Evolutionary conservation across 2,888 invertebrate species (phyloP).

Genomic region (Rhopalosiphum nymphaeae): DNA sequence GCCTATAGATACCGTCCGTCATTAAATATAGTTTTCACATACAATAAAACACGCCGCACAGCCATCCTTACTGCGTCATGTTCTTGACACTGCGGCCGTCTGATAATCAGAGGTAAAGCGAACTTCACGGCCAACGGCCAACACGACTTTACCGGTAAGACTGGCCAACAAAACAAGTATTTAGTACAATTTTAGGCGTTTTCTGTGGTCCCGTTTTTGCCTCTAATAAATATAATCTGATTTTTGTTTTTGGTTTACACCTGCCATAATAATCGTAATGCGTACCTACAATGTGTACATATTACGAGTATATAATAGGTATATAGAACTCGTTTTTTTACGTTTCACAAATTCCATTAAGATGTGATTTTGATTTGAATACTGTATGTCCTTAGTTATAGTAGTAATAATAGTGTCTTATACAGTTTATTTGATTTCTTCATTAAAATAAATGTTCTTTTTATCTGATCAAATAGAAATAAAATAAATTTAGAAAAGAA

Average conservation of each 20-base stretch:
- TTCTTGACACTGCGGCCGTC: not conserved
- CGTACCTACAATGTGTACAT: not conserved
- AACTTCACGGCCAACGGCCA: slow-evolving; percentile 9
- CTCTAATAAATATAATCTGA: slow-evolving; percentile 2
- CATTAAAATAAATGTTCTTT: slow-evolving; percentile 40
- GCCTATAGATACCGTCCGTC: not conserved
- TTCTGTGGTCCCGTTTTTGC: slow-evolving; percentile 15
- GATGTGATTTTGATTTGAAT: slow-evolving; percentile 6
- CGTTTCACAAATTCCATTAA: not conserved
- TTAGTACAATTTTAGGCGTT: slow-evolving; percentile 23
- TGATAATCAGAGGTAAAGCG: not conserved
- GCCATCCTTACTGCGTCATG: slow-evolving; percentile 17
- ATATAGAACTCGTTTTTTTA: slow-evolving; percentile 28
- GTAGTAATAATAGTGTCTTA: not conserved
- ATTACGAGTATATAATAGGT: not conserved
- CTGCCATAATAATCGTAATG: not conserved
- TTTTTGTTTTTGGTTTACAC: not conserved
- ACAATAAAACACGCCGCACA: not conserved
- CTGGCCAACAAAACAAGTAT: not conserved
- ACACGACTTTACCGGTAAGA: not conserved
- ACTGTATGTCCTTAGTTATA: not conserved
- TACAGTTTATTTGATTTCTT: slow-evolving; percentile 25
- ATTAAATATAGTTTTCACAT: not conserved
- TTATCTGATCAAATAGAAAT: slow-evolving; percentile 42
- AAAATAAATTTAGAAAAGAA: slow-evolving; percentile 10